Percentiles rank a stretch among this genome's conserved stretches.
Conservation (phyloP, 2,888 invertebrate species). For the Leuctra nigra region DNA sequence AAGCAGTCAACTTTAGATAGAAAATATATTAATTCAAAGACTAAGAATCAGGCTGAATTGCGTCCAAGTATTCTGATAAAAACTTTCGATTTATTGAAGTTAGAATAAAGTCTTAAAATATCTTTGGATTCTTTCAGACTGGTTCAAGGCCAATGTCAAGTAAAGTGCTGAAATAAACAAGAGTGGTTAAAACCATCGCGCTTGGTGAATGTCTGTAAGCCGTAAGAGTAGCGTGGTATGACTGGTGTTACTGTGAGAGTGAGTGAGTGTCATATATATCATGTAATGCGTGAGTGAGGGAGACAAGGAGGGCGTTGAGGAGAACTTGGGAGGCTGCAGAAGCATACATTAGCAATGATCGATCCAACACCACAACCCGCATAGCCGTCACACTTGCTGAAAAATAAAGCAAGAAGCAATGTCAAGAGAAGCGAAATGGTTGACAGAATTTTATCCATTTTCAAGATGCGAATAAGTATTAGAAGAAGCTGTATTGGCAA, state of each 20-base stretch:
- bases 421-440: slow-evolving; percentile 10
- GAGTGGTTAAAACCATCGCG: too few species aligned
- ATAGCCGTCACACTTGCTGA: slow-evolving; percentile 18
- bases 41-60: too few species aligned
- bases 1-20: too few species aligned
- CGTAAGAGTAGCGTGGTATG: slow-evolving; percentile 22
- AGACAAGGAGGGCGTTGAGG: slow-evolving; percentile 7
- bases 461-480: too few species aligned
- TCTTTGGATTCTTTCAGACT: too few species aligned
- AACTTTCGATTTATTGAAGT: too few species aligned
- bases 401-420: slow-evolving; percentile 23
- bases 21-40: too few species aligned
- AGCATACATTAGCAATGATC: slow-evolving; percentile 23
- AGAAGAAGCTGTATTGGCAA: too few species aligned
- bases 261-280: slow-evolving; percentile 22
- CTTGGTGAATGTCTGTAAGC: slow-evolving; percentile 16
- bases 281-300: slow-evolving; percentile 14
- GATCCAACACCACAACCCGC: slow-evolving; percentile 23
- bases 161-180: too few species aligned
- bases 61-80: too few species aligned
- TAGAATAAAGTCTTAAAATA: too few species aligned
- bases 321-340: slow-evolving; percentile 15
- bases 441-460: background rate
- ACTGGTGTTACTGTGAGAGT: slow-evolving; percentile 11
- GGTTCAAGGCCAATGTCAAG: too few species aligned